Evolutionary conservation across 2,888 invertebrate genomes (phyloP), one percentile per base, ranked within the genome.

Genomic region (Ennomos fuscantarius): DNA sequence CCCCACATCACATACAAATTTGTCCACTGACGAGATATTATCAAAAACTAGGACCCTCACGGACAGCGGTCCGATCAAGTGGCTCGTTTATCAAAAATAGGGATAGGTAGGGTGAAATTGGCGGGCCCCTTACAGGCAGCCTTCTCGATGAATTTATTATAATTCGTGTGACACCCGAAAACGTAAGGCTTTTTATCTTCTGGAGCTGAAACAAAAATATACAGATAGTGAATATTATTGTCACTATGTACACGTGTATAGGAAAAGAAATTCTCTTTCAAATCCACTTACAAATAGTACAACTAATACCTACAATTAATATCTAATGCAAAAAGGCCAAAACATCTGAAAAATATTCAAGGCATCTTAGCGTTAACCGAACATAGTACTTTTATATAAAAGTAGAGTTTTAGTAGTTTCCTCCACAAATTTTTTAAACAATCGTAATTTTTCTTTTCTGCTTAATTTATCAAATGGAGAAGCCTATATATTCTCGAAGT

Each of bases 21-120:
- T 88, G 89, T 89, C 86, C 80, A 72, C 73, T 76, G 82, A 84
- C 81, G 79, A 86, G 89, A 89, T 89, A 84, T 84, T 84, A 88
- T 89, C 89, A 81, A 81, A 75, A 74, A 74, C 68, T 66, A 63
- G 68, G 70, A 74, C 80, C 76, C 79, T 75, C 70, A 69, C 72
- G 78, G 78, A 76, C 79, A 78, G 73, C 73, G 78, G 80, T 78
- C 75, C 83, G 83, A 87, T 86, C 84, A 82, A 75, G 71, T 76
- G 78, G 74, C 73, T 79, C 85, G 82, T 88, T 88, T 87, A 83
- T 88, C 87, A 87, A 87, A 87, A 82, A 84, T 84, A 79, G 77
- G 77, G 73, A 74, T 78, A 82, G 77, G 73, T 72, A 66, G 74
- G 71, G 70, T 70, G 68, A 79, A 78, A 82, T 81, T 78, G 76